Evolutionary conservation across 2,888 invertebrate genomes (phyloP).

Genomic region (Minunthozetes semirufus): DNA sequence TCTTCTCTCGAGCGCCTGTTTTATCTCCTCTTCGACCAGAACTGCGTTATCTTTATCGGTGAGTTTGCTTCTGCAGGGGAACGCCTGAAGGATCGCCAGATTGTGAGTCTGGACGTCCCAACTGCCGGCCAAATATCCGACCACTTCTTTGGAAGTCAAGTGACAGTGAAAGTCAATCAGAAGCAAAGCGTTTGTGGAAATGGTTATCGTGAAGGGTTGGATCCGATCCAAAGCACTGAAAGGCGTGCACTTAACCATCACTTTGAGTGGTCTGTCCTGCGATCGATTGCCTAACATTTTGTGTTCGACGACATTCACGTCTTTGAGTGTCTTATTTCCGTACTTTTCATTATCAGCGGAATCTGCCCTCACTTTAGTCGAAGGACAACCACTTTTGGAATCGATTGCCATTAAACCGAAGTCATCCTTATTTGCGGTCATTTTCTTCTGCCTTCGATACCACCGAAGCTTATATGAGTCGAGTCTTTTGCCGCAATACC

Average conservation of each 20-base stretch:
- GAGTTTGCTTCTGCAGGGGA: conserved; percentile 75
- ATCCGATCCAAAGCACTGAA: conserved; percentile 80
- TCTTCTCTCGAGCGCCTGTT: conserved; percentile 61
- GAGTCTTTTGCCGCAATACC: conserved; percentile 74
- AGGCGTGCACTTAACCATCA: conserved; percentile 77
- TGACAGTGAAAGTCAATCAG: conserved; percentile 88
- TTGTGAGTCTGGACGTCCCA: conserved; percentile 92
- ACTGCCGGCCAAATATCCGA: conserved; percentile 88
- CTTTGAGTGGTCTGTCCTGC: conserved; percentile 62
- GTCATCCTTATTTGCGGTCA: not conserved
- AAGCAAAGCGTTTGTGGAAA: conserved; percentile 72
- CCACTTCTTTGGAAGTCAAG: conserved; percentile 84
- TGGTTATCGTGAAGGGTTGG: conserved; percentile 81
- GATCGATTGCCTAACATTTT: conserved; percentile 24
- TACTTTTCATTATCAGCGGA: not conserved
- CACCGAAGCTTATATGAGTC: conserved; percentile 81
- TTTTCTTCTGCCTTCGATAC: conserved; percentile 57
- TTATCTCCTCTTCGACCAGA: conserved; percentile 49
- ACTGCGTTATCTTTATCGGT: conserved; percentile 65
- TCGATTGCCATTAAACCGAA: no score
- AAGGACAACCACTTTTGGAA: not conserved
- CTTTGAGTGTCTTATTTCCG: conserved; percentile 16
- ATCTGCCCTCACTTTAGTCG: not conserved
- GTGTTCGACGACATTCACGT: conserved; percentile 35
- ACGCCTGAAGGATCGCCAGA: conserved; percentile 75